These are phyloP conservation scores for Anarsia innoxiella DNA, from an alignment of 2,888 invertebrate genomes.

Conservation along the genomic window DNA sequence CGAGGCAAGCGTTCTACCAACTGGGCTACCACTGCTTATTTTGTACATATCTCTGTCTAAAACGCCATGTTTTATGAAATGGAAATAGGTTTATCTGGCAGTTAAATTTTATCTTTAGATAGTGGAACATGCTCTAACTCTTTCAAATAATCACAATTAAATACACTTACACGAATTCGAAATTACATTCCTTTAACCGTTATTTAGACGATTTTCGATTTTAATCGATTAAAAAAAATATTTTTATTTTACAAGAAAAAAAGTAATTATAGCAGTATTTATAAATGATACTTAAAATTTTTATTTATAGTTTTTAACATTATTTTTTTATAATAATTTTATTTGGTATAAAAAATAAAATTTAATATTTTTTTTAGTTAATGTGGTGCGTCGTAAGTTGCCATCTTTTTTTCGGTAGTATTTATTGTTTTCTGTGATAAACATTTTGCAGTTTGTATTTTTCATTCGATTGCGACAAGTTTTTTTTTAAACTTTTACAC, in stretches of 20 bases:
- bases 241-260: slow-evolving; percentile 22
- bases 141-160: too few species aligned
- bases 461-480: too few species aligned
- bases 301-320: slow-evolving; percentile 7
- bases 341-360: slow-evolving; percentile 10
- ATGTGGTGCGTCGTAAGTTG: slow-evolving; percentile 60
- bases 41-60: too few species aligned
- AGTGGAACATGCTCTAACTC: too few species aligned
- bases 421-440: slow-evolving; percentile 73
- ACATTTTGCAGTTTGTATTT: slow-evolving; percentile 33
- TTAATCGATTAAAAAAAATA: slow-evolving; percentile 20
- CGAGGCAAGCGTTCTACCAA: too few species aligned
- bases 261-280: slow-evolving; percentile 29
- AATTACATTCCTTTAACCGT: slow-evolving; percentile 38
- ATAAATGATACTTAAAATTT: slow-evolving; percentile 16
- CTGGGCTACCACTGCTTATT: too few species aligned
- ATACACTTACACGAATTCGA: slow-evolving; percentile 30
- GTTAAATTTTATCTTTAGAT: too few species aligned
- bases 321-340: slow-evolving; percentile 4
- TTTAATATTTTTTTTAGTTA: slow-evolving; percentile 31
- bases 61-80: too few species aligned
- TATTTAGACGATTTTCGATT: too few species aligned
- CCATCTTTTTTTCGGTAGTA: slow-evolving; percentile 63
- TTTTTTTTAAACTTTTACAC: too few species aligned
- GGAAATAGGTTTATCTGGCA: too few species aligned